Evolutionary conservation across 2,113 vertebrate genomes (phyloP).

Genomic region (Rhea americana): DNA sequence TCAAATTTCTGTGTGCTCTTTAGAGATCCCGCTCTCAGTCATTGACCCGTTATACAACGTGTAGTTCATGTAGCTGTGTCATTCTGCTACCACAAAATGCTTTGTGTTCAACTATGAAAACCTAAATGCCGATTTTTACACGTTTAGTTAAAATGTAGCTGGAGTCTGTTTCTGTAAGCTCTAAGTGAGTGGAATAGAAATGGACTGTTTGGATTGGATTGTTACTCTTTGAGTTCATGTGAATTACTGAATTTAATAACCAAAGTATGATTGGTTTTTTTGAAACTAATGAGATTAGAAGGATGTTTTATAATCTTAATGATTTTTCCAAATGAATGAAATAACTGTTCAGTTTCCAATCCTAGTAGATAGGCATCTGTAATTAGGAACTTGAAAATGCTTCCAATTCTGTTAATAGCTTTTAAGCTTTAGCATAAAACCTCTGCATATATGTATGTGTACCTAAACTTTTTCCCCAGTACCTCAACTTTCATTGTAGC

Average conservation of each 20-base stretch:
- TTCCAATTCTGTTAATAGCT: background rate
- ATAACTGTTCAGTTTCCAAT: background rate
- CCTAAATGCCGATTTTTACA: background rate
- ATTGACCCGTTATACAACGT: background rate
- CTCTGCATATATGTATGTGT: background rate
- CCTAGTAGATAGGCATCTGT: background rate
- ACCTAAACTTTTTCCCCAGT: background rate
- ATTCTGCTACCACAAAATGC: constrained; percentile 16
- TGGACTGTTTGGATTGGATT: background rate
- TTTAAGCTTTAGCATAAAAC: background rate
- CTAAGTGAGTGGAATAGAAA: background rate
- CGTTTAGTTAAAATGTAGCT: background rate
- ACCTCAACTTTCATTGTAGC: background rate
- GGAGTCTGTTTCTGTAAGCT: background rate
- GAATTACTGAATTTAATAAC: background rate
- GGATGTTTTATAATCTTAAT: background rate
- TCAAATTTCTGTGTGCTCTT: background rate
- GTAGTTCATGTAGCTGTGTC: background rate
- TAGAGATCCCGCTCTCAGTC: constrained; percentile 12
- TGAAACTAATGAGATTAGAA: background rate
- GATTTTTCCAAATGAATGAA: background rate
- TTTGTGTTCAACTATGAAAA: background rate
- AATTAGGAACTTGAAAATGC: background rate
- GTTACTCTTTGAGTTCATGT: background rate
- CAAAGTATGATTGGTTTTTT: background rate